phyloP scores from a whole-genome alignment of 2,888 invertebrate genomes.

The Epinotia brunnichana region DNA sequence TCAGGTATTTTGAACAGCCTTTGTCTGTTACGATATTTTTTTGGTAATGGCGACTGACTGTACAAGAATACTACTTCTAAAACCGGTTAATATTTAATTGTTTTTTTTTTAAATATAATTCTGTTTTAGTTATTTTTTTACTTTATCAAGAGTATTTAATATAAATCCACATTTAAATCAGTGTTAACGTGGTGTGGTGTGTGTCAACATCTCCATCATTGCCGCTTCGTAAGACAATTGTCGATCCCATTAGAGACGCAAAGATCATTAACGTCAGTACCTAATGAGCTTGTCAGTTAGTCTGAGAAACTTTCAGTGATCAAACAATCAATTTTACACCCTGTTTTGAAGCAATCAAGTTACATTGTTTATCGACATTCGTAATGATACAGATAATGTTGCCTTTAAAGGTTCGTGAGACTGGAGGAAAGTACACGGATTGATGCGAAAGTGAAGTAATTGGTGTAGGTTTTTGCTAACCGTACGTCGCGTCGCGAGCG shows the following conservation, averaged over 20 bases:
- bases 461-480: constrained; percentile 57
- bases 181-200: too few relatives aligned
- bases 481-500: constrained; percentile 40
- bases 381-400: constrained; percentile 8
- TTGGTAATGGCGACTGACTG: too few relatives aligned
- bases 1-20: too few relatives aligned
- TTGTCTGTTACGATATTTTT: too few relatives aligned
- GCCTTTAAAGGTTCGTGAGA: constrained; percentile 30
- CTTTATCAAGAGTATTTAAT: too few relatives aligned
- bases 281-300: constrained; percentile 44
- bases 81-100: too few relatives aligned
- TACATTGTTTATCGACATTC: constrained; percentile 1
- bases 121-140: too few relatives aligned
- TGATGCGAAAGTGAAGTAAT: constrained; percentile 66
- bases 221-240: constrained; percentile 23
- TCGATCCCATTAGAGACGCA: constrained; percentile 44
- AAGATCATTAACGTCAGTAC: constrained; percentile 37
- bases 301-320: constrained; percentile 19
- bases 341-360: background rate
- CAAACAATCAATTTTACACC: constrained; percentile 24
- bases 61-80: too few relatives aligned
- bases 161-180: too few relatives aligned
- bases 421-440: constrained; percentile 44
- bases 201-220: background rate
- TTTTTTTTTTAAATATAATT: too few relatives aligned